Conservation (phyloP, 2,113 vertebrate species). For the Pangasianodon gigas region DNA sequence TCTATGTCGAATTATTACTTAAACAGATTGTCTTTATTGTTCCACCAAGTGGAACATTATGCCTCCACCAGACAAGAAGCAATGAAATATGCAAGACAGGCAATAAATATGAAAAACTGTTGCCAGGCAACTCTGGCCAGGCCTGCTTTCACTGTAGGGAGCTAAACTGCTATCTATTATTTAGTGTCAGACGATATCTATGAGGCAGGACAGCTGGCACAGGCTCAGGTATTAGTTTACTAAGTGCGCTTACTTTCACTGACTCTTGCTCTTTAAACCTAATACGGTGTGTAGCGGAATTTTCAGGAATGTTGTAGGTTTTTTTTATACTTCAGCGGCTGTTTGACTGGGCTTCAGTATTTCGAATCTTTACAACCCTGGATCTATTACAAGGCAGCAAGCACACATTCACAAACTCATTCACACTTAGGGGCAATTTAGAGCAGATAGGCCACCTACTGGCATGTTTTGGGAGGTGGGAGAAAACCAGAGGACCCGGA, state of each 20-base stretch:
- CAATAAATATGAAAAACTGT: slow-evolving; percentile 34
- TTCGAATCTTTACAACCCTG: background rate
- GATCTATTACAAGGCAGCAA: background rate
- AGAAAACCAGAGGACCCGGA: background rate
- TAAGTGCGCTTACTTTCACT: slow-evolving; percentile 47
- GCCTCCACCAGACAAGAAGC: background rate
- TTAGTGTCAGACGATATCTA: slow-evolving; percentile 42
- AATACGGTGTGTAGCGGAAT: background rate
- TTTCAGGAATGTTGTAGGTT: background rate
- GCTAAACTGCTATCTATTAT: slow-evolving; percentile 46
- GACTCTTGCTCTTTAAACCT: slow-evolving; percentile 40
- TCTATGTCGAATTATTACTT: background rate
- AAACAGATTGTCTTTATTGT: background rate
- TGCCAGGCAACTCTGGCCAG: slow-evolving; percentile 59
- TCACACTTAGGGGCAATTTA: background rate
- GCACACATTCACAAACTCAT: background rate
- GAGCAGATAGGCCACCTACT: background rate
- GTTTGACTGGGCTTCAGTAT: background rate
- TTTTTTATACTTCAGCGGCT: background rate
- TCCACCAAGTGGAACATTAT: slow-evolving; percentile 1
- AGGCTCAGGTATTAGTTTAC: slow-evolving; percentile 37
- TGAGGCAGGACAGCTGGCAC: slow-evolving; percentile 25
- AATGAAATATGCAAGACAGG: slow-evolving; percentile 1
- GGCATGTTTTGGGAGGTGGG: background rate
- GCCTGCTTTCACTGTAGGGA: slow-evolving; percentile 2